These are phyloP conservation scores for Tauraco hartlaubi DNA, from an alignment of 2,797 vertebrate species.

Conservation along the genomic window DNA sequence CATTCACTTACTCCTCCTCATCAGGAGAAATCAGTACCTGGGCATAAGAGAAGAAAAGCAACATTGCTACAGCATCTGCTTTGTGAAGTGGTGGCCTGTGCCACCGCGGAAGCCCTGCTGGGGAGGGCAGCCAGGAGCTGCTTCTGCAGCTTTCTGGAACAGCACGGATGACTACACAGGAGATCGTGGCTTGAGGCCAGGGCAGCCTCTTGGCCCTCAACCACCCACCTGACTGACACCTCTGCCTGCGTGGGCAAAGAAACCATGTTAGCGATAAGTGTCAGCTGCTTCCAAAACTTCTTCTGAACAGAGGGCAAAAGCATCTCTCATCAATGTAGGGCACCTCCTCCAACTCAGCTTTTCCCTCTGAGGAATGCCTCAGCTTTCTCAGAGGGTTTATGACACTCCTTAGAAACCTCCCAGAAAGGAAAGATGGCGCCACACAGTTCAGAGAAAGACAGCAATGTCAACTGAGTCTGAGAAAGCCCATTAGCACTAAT, in stretches of 20 bases:
- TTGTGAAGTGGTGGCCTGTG: not conserved
- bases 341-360: not conserved
- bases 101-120: not conserved
- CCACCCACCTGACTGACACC: not conserved
- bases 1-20: not conserved
- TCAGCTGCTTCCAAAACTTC: not conserved
- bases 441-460: not conserved
- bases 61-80: not conserved
- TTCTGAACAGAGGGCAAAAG: not conserved
- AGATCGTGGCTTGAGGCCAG: not conserved
- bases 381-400: not conserved
- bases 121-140: not conserved
- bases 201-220: not conserved
- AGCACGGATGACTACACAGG: fast-evolving
- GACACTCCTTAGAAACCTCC: not conserved
- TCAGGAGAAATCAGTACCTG: not conserved
- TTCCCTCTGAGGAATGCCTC: not conserved
- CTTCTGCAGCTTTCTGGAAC: fast-evolving
- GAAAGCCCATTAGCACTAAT: conserved; percentile 4
- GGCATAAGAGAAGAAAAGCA: not conserved
- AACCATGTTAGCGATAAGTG: not conserved
- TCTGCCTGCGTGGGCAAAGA: not conserved
- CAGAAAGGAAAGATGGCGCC: not conserved
- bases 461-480: not conserved
- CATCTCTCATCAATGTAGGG: not conserved